phyloP scores from a whole-genome alignment of 2,888 invertebrate genomes.

The Autographa gamma region DNA sequence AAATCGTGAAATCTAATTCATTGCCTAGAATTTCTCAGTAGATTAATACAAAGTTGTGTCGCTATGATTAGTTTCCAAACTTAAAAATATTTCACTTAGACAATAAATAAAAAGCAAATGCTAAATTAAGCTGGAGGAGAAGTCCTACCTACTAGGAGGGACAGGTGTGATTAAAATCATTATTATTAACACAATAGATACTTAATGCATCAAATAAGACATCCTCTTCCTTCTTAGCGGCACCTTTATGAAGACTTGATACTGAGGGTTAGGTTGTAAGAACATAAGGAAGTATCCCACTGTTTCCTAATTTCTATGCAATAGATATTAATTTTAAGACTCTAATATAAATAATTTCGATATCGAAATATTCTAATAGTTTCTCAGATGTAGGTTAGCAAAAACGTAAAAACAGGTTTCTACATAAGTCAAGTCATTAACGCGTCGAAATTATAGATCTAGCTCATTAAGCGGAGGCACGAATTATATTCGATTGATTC shows the following conservation, averaged over 20 bases:
- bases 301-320: neutral
- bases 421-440: conserved; percentile 10
- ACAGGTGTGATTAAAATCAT: neutral
- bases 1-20: conserved; percentile 1
- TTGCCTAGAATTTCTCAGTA: conserved; percentile 2
- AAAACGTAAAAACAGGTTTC: conserved; percentile 34
- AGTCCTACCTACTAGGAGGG: neutral
- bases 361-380: neutral
- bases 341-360: neutral
- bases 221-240: neutral
- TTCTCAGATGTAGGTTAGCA: conserved; percentile 28
- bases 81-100: too few species aligned
- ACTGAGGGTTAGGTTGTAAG: neutral
- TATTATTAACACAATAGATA: neutral
- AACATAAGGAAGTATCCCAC: neutral
- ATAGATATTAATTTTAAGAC: neutral
- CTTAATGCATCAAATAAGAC: neutral
- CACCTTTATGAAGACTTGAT: neutral
- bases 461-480: conserved; percentile 5
- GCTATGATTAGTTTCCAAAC: neutral
- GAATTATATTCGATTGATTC: conserved; percentile 18
- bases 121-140: neutral
- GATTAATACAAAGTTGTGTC: neutral
- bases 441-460: neutral
- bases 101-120: too few species aligned